These are phyloP conservation scores for Pararge aegeria DNA, from an alignment of 1,140 invertebrate species.

Conservation along the genomic window DNA sequence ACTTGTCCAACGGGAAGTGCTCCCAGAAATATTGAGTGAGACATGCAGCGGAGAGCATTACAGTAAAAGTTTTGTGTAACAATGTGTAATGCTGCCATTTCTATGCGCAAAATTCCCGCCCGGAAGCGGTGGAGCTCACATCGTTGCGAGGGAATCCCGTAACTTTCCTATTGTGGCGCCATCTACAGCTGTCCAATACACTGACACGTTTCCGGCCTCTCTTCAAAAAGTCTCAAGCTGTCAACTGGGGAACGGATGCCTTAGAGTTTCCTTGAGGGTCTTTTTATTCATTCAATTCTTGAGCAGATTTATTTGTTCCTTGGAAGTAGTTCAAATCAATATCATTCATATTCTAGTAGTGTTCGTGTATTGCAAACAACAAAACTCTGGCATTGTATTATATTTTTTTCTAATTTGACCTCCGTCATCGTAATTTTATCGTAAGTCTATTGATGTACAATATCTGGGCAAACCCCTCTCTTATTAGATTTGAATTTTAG, in stretches of 20 bases:
- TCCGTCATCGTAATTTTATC: too few species aligned
- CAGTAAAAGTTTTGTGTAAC: conserved; percentile 72
- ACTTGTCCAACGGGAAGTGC: conserved; percentile 53
- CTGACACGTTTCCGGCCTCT: conserved; percentile 73
- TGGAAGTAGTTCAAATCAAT: neutral
- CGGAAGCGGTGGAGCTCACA: conserved; percentile 59
- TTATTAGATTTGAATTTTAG: too few species aligned
- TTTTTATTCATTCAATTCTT: conserved; percentile 62
- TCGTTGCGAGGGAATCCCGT: conserved; percentile 45
- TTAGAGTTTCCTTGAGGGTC: conserved; percentile 70
- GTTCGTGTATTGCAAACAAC: too few species aligned
- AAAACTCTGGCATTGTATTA: too few species aligned
- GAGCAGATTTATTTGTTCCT: conserved; percentile 50
- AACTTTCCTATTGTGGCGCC: conserved; percentile 71
- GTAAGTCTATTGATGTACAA: too few species aligned
- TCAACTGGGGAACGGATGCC: conserved; percentile 60
- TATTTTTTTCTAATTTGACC: too few species aligned
- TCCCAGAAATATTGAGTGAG: conserved; percentile 56
- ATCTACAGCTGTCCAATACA: conserved; percentile 70
- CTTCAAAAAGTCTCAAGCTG: conserved; percentile 73
- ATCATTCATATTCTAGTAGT: neutral
- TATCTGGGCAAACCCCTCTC: too few species aligned
- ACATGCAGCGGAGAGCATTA: conserved; percentile 64
- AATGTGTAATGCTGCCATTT: conserved; percentile 77
- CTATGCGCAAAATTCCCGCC: conserved; percentile 67